Percentiles rank a stretch among this genome's conserved stretches.
These are phyloP conservation scores for Fregata magnificens DNA, from an alignment of 2,113 vertebrate genomes.

Conservation along the genomic window DNA sequence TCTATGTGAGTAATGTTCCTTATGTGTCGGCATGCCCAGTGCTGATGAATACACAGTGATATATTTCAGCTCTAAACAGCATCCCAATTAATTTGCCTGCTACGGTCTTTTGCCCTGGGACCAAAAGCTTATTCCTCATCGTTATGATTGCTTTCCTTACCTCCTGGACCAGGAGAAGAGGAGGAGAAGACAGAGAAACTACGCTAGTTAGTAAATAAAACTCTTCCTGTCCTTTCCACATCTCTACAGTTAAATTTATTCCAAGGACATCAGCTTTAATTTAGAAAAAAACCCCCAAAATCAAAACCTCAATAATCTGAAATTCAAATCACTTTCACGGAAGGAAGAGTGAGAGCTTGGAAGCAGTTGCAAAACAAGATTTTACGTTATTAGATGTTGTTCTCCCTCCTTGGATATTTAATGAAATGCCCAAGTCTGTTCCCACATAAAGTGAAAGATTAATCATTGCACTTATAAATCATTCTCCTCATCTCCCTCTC, in stretches of 20 bases:
- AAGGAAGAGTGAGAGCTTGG: background rate
- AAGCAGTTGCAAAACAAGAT: slow-evolving; percentile 13
- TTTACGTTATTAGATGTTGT: background rate
- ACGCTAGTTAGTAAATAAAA: background rate
- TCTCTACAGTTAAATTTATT: background rate
- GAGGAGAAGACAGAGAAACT: background rate
- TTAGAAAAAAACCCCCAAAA: background rate
- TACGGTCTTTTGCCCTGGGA: background rate
- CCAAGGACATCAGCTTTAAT: background rate
- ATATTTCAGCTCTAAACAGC: slow-evolving; percentile 28
- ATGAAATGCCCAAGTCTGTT: slow-evolving; percentile 9
- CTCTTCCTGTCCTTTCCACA: background rate
- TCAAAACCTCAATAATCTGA: background rate
- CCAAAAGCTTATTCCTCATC: background rate
- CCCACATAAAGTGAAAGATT: background rate
- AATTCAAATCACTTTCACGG: slow-evolving; percentile 7
- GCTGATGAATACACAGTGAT: slow-evolving; percentile 39
- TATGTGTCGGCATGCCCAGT: background rate
- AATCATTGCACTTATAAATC: background rate
- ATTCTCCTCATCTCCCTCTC: background rate
- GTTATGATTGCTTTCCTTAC: background rate
- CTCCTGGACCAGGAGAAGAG: background rate
- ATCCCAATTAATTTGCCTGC: slow-evolving; percentile 48
- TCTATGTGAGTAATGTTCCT: background rate
- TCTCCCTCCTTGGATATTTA: slow-evolving; percentile 5